Evolutionary conservation across 1,140 invertebrate species (phyloP).

Genomic region (Drosophila grimshawi): DNA sequence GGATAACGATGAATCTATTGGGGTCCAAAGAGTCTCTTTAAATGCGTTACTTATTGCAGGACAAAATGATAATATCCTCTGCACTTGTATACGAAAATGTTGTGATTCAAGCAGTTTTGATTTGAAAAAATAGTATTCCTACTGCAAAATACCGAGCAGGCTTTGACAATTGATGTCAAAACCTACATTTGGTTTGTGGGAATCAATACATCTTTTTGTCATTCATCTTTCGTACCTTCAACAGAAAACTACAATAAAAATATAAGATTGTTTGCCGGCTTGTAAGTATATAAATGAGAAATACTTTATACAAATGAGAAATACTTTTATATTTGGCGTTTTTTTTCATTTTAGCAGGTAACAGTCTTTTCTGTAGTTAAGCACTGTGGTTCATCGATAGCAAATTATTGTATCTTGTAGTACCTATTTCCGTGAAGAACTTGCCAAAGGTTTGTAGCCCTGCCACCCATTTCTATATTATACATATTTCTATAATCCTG

Average conservation of each 20-base stretch:
- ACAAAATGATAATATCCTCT: neutral
- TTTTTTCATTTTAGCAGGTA: neutral
- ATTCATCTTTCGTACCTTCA: neutral
- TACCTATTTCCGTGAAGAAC: slow-evolving; percentile 18
- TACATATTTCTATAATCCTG: neutral
- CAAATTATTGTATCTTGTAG: too few species aligned
- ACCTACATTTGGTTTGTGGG: neutral
- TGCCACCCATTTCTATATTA: neutral
- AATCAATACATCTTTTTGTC: neutral
- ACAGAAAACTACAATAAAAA: slow-evolving; percentile 16
- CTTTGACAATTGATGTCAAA: neutral
- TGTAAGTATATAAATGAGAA: slow-evolving; percentile 13
- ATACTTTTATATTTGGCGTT: neutral
- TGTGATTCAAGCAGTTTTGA: too few species aligned
- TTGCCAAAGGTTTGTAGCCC: neutral
- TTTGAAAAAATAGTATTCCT: neutral
- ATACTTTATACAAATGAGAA: too few species aligned
- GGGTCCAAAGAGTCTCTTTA: too few species aligned
- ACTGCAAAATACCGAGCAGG: neutral
- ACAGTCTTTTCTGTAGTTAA: slow-evolving; percentile 13
- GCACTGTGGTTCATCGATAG: neutral
- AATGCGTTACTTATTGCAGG: too few species aligned
- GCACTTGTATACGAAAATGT: neutral
- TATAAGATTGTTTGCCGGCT: slow-evolving; percentile 13
- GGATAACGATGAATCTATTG: too few species aligned